Conservation (phyloP, 2,113 vertebrate species). For the Sorex araneus region DNA sequence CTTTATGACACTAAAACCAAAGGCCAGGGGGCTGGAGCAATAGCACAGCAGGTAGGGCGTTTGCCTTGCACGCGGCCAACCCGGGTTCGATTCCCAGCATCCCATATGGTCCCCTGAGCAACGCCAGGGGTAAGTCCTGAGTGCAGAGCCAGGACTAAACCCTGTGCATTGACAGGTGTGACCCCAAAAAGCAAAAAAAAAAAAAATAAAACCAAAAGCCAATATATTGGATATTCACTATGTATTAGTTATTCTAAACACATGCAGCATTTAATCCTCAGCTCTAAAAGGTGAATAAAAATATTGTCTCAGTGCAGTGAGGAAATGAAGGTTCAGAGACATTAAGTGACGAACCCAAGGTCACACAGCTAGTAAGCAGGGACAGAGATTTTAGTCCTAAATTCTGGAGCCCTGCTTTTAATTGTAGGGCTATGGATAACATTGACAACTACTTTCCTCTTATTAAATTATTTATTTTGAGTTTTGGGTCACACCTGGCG, state of each 20-base stretch:
- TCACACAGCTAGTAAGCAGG: neutral
- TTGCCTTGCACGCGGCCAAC: too few species aligned
- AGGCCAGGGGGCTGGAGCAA: neutral
- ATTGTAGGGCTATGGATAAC: too few species aligned
- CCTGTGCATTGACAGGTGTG: too few species aligned
- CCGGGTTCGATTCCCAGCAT: too few species aligned
- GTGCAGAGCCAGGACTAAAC: too few species aligned
- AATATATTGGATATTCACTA: slow-evolving; percentile 44
- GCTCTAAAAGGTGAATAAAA: neutral
- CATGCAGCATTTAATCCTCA: slow-evolving; percentile 11
- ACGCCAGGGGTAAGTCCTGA: too few species aligned
- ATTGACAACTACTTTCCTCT: neutral
- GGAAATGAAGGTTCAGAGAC: neutral
- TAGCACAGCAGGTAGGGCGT: too few species aligned
- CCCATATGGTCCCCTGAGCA: too few species aligned
- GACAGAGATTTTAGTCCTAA: neutral
- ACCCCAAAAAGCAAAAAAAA: too few species aligned
- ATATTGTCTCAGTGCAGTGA: neutral
- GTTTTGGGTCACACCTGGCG: too few species aligned
- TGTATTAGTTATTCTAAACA: slow-evolving; percentile 17
- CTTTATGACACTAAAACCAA: neutral
- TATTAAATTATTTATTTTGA: too few species aligned
- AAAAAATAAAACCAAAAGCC: neutral
- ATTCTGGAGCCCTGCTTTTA: neutral
- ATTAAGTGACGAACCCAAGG: neutral